These are phyloP conservation scores for Halcyon leucocephala DNA, from an alignment of 2,797 vertebrate species.

Conservation along the genomic window DNA sequence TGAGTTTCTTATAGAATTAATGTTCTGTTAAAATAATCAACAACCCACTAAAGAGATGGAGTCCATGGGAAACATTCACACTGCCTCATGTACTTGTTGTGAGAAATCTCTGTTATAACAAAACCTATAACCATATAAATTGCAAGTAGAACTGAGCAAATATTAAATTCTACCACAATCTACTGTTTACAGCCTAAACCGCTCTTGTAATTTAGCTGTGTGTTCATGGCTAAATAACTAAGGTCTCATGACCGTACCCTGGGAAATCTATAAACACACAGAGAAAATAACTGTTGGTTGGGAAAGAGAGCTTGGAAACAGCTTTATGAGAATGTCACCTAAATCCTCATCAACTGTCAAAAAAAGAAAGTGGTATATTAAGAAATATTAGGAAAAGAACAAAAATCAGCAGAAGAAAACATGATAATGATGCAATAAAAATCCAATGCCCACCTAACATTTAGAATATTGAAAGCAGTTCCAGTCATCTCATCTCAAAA, in stretches of 20 bases:
- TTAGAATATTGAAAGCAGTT: background rate
- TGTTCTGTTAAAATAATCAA: background rate
- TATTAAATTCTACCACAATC: background rate
- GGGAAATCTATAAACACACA: conserved; percentile 19
- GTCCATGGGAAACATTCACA: background rate
- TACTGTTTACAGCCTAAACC: background rate
- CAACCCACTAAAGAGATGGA: background rate
- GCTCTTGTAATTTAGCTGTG: background rate
- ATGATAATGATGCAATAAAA: background rate
- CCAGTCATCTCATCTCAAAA: background rate
- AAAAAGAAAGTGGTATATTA: background rate
- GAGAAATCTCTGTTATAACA: background rate
- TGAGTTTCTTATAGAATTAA: background rate
- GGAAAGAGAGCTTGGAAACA: background rate
- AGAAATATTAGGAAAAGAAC: background rate
- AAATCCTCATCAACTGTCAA: conserved; percentile 10
- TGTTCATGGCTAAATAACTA: conserved; percentile 21
- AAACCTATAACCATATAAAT: background rate
- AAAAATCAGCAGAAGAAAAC: background rate
- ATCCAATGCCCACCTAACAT: background rate
- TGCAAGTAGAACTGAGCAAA: background rate
- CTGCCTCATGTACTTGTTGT: background rate
- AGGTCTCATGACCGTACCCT: background rate
- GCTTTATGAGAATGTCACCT: conserved; percentile 9
- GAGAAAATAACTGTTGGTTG: conserved; percentile 1